phyloP scores from a whole-genome alignment of 2,797 vertebrate genomes.

The Silurus aristotelis region DNA sequence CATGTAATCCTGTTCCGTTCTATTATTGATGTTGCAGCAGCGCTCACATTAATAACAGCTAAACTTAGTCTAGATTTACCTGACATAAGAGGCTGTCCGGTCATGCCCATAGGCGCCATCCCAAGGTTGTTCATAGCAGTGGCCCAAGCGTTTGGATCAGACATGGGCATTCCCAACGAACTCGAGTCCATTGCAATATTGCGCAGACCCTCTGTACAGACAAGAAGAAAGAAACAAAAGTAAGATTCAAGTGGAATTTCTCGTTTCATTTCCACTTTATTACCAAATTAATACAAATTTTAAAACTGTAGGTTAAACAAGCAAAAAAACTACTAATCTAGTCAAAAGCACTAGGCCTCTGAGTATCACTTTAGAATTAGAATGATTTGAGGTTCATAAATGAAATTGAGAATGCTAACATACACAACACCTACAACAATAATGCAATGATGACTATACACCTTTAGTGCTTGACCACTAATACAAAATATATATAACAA shows the following conservation, averaged over 20 bases:
- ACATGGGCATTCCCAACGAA: conserved; percentile 88
- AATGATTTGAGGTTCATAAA: background rate
- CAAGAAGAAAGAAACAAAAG: background rate
- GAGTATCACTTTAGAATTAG: conserved; percentile 3
- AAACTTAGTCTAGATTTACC: conserved; percentile 68
- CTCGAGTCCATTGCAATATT: conserved; percentile 86
- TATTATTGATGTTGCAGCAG: background rate
- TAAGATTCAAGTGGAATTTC: background rate
- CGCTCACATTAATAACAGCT: background rate
- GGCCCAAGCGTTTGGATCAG: conserved; percentile 88
- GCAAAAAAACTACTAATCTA: too few species aligned
- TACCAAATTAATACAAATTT: background rate
- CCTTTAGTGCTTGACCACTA: too few species aligned
- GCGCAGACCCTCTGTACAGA: conserved; percentile 78
- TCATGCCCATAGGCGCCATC: conserved; percentile 89
- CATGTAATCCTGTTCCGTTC: background rate
- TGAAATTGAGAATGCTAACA: conserved; percentile 23
- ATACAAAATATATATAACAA: background rate
- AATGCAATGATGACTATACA: too few species aligned
- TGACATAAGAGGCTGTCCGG: conserved; percentile 87
- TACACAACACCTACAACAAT: background rate
- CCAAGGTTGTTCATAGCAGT: conserved; percentile 96
- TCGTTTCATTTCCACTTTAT: background rate
- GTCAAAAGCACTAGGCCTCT: background rate
- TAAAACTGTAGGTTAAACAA: background rate